Percentiles rank a stretch among this genome's conserved stretches.
Conservation (phyloP, 2,113 vertebrate genomes). For the Perca schrenkii region DNA sequence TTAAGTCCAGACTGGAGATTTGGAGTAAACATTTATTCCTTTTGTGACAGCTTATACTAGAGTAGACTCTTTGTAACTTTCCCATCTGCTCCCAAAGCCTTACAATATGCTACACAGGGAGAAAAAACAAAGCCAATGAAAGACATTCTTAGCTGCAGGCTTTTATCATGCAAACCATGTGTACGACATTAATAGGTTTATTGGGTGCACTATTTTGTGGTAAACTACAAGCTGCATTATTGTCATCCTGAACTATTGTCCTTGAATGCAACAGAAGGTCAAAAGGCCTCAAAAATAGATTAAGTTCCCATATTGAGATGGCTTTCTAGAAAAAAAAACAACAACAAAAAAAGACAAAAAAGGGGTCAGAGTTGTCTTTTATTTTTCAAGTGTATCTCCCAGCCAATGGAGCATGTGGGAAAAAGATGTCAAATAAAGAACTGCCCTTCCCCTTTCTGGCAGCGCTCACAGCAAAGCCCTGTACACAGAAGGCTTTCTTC, state of each 20-base stretch:
- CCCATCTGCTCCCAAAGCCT: constrained; percentile 48
- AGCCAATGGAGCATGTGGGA: constrained; percentile 87
- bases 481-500: constrained; percentile 83
- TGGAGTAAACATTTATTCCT: constrained; percentile 12
- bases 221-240: constrained; percentile 63
- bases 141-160: constrained; percentile 45
- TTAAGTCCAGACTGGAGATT: not conserved
- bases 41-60: constrained; percentile 9
- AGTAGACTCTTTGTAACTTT: constrained; percentile 27
- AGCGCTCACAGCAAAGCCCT: constrained; percentile 66
- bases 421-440: constrained; percentile 86
- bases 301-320: constrained; percentile 77
- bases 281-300: constrained; percentile 74
- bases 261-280: constrained; percentile 65
- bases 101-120: constrained; percentile 48
- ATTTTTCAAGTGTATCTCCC: constrained; percentile 80
- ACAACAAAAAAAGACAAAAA: constrained; percentile 21
- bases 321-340: constrained; percentile 23
- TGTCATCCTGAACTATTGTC: constrained; percentile 45
- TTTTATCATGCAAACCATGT: constrained; percentile 69
- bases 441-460: constrained; percentile 76
- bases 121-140: constrained; percentile 51
- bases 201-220: constrained; percentile 46
- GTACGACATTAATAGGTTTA: constrained; percentile 55
- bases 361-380: constrained; percentile 77